These are phyloP conservation scores for Drosophila sturtevanti DNA, from an alignment of 1,140 invertebrate species.

Conservation along the genomic window DNA sequence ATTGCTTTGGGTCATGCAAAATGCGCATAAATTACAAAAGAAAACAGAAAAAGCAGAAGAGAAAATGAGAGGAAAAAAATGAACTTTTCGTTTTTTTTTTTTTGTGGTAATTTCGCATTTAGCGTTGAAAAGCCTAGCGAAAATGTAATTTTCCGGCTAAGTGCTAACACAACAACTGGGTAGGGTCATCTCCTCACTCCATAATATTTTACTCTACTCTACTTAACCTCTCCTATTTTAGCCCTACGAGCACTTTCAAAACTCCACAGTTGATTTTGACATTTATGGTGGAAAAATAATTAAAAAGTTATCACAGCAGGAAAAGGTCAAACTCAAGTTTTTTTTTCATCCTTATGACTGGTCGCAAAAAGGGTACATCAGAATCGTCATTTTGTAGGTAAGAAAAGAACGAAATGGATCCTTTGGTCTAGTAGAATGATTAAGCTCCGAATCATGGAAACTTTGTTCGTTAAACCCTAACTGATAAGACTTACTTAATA, in stretches of 20 bases:
- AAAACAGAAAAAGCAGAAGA: constrained; percentile 17
- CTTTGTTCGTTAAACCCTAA: no score
- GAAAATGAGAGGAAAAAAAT: background rate
- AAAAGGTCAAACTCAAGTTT: background rate
- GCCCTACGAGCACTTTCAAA: constrained; percentile 13
- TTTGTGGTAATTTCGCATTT: constrained; percentile 68
- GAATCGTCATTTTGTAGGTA: background rate
- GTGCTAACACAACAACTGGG: constrained; percentile 33
- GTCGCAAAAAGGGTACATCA: background rate
- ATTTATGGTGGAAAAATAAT: constrained; percentile 74
- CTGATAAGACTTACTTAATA: no score
- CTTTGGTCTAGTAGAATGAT: no score
- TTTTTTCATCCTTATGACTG: background rate
- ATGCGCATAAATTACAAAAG: constrained; percentile 70
- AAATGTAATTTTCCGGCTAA: constrained; percentile 66
- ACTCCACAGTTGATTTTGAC: constrained; percentile 54
- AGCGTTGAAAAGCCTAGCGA: constrained; percentile 47
- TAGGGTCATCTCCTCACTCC: constrained; percentile 15
- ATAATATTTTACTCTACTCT: background rate
- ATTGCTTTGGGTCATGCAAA: constrained; percentile 77
- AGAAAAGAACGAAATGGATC: no score
- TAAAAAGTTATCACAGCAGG: constrained; percentile 54
- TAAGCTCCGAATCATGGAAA: no score
- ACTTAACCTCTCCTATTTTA: background rate
- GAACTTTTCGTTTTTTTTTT: constrained; percentile 25